Base-by-base conservation (phyloP, 1,140 invertebrate genomes). In the Lineus longissimus region DNA sequence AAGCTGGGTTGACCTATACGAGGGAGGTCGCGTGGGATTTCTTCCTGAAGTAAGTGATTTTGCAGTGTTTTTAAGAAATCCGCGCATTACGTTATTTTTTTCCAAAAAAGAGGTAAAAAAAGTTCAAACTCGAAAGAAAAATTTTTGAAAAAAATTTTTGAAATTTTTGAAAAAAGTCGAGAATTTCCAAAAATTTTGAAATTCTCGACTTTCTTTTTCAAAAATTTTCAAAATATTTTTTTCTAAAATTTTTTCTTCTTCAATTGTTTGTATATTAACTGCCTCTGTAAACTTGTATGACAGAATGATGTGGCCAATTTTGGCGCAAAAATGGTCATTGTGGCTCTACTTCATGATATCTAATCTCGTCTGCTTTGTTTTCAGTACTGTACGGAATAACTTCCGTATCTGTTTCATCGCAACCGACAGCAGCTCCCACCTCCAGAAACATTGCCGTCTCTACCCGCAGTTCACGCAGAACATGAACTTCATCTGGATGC, bases 11-110 rank as follows among this genome's bases (percentile, higher is more conserved):
- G 4, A 76, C 78, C 15, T 82, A 81, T 63, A 78, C 79, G 0
- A 64, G 77, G 45, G 78, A 82, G 55, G 76, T 79, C 2, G 80
- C 81, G 6, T 82, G 81, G 81, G 74, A 82, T 62, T 82, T 81
- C 71, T 82, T 82, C 69, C 62, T 82, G 33, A 77, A 71, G 78
- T 80, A 69, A 59, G 63, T 59, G 13, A 55, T 40, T n/a, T 0
- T 0, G 51, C 13, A 36, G 13, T 29, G n/a, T 15, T 36, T 36
- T 36, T n/a, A n/a, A n/a, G n/a, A n/a, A n/a, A n/a, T n/a, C n/a
- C 36, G 6, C 1, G 40, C 13, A 54, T 43, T 43, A 43, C n/a
- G n/a, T n/a, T n/a, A n/a, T 13, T 43, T n/a, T n/a, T 43, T 13
- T 43, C 40, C n/a, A 43, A 43, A 13, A 43, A 43, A 13, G 11